phyloP scores from a whole-genome alignment of 2,113 vertebrate genomes.

The Shinisaurus crocodilurus region DNA sequence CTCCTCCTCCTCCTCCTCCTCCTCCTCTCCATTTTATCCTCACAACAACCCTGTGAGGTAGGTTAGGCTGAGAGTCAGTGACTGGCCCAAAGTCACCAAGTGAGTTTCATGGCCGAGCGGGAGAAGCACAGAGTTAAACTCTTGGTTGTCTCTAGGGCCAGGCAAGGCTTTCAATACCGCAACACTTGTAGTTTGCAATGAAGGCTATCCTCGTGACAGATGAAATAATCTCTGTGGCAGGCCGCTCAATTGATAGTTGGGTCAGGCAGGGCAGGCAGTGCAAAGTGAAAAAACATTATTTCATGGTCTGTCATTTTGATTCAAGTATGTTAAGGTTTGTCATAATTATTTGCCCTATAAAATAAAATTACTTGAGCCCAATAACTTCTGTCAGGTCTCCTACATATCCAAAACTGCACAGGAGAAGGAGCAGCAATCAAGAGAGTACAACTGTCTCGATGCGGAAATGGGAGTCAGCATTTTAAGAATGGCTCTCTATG shows the following conservation, averaged over 20 bases:
- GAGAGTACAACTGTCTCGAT: neutral
- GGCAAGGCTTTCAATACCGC: slow-evolving; percentile 39
- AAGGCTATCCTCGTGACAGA: slow-evolving; percentile 50
- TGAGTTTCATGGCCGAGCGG: no score
- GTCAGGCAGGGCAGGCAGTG: slow-evolving; percentile 40
- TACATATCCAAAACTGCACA: neutral
- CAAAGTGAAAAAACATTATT: slow-evolving; percentile 65
- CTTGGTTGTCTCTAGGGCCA: neutral
- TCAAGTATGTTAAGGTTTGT: slow-evolving; percentile 54
- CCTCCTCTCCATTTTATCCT: no score
- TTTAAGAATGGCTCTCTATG: neutral
- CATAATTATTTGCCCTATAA: slow-evolving; percentile 42
- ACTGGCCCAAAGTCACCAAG: no score
- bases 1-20: no score
- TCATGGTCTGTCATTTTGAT: slow-evolving; percentile 71
- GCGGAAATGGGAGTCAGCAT: neutral
- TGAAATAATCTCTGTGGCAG: slow-evolving; percentile 69
- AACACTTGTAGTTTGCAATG: slow-evolving; percentile 42
- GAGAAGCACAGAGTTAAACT: slow-evolving; percentile 7
- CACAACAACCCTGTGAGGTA: no score
- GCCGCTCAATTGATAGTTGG: slow-evolving; percentile 46
- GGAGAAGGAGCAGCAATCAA: neutral
- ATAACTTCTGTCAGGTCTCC: slow-evolving; percentile 42
- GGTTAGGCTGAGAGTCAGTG: no score
- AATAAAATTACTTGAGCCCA: slow-evolving; percentile 54